These are phyloP conservation scores for Promerops cafer DNA, from an alignment of 2,113 vertebrate genomes.

Conservation along the genomic window DNA sequence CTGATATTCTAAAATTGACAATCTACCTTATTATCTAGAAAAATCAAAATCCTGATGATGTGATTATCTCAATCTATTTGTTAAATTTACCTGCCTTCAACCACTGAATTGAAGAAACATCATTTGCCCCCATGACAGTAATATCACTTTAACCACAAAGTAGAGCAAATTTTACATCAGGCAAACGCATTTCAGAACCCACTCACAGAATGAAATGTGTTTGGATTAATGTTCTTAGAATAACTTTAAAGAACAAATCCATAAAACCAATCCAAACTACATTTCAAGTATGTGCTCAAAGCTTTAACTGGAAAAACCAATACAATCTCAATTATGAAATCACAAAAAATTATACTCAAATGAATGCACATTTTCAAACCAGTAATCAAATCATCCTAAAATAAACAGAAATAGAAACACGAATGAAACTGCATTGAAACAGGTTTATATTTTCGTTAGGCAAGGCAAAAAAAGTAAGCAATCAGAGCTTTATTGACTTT, in stretches of 20 bases:
- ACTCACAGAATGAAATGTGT: neutral
- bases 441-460: neutral
- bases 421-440: neutral
- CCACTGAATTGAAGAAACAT: neutral
- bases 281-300: neutral
- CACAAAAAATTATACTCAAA: neutral
- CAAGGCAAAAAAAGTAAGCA: neutral
- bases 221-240: neutral
- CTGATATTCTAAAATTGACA: neutral
- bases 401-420: neutral
- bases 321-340: neutral
- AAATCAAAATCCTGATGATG: neutral
- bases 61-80: neutral
- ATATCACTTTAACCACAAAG: neutral
- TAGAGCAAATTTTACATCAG: neutral
- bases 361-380: neutral
- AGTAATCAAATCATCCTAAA: neutral
- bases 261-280: neutral
- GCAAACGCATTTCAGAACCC: neutral
- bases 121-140: neutral
- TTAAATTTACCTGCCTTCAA: neutral
- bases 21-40: neutral
- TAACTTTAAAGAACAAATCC: neutral
- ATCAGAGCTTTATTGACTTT: neutral
- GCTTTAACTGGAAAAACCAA: neutral